Evolutionary conservation across 1,140 invertebrate species (phyloP).

Genomic region (Cherax destructor): DNA sequence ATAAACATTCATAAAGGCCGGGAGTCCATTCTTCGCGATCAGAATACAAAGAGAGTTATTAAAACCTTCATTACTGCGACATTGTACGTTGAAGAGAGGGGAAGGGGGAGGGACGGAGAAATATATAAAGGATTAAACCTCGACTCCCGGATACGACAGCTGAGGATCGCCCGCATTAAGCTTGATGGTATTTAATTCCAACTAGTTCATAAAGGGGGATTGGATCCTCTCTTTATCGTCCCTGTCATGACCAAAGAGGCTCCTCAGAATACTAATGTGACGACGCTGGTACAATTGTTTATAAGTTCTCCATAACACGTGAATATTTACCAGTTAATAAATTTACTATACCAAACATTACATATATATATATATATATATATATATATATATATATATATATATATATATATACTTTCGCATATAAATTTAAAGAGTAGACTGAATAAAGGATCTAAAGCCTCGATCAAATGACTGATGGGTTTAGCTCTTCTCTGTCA

Average conservation of each 20-base stretch:
- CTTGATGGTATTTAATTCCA: slow-evolving; percentile 6
- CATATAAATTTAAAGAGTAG: too few relatives aligned
- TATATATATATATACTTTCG: too few relatives aligned
- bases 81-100: background rate
- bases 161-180: background rate
- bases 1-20: background rate
- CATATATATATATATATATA: too few relatives aligned
- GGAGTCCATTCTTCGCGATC: background rate
- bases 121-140: background rate
- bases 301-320: background rate
- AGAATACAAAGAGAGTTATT: too few relatives aligned
- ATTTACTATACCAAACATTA: too few relatives aligned
- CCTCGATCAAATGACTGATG: too few relatives aligned
- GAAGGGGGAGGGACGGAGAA: background rate
- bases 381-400: too few relatives aligned
- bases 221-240: slow-evolving; percentile 9
- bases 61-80: too few relatives aligned
- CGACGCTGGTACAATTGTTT: background rate
- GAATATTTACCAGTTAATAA: too few relatives aligned
- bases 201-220: slow-evolving; percentile 1
- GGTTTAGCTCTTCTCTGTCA: too few relatives aligned
- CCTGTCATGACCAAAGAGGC: background rate
- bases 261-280: background rate
- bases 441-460: too few relatives aligned
- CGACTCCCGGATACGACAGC: background rate